phyloP scores from a whole-genome alignment of 1,140 invertebrate genomes.

The Pseudomyrmex sp. region DNA sequence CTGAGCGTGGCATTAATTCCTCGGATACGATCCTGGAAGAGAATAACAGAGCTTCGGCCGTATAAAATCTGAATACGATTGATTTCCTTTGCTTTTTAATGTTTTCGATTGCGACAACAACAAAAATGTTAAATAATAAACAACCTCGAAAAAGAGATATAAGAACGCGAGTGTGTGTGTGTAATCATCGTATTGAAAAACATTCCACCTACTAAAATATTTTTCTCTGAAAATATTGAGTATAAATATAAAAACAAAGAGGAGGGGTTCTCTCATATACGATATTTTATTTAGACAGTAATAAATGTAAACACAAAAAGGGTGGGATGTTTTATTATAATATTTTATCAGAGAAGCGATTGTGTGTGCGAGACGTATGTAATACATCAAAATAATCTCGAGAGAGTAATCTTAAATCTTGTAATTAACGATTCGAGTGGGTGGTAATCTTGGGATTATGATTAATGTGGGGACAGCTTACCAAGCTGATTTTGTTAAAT shows the following conservation, averaged over 20 bases:
- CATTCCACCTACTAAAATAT: neutral
- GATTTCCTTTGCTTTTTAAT: constrained; percentile 30
- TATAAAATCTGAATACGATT: constrained; percentile 28
- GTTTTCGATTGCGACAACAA: constrained; percentile 7
- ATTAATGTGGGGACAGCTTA: neutral
- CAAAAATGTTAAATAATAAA: constrained; percentile 9
- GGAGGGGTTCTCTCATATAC: too few species aligned
- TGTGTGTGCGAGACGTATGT: too few species aligned
- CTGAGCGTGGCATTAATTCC: constrained; percentile 35
- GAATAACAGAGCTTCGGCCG: neutral
- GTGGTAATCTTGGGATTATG: neutral
- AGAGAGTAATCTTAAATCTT: too few species aligned
- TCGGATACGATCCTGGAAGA: constrained; percentile 22
- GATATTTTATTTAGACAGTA: too few species aligned
- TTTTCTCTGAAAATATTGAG: neutral
- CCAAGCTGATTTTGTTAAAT: neutral
- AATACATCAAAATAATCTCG: too few species aligned
- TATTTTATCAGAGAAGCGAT: too few species aligned
- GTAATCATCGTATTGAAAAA: neutral
- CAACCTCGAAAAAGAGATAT: neutral
- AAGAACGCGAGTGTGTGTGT: neutral
- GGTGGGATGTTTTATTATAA: too few species aligned
- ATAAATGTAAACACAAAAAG: too few species aligned
- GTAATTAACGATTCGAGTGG: neutral
- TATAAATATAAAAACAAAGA: too few species aligned